Evolutionary conservation across 2,888 invertebrate species (phyloP).

Genomic region (Hydraecia micacea): DNA sequence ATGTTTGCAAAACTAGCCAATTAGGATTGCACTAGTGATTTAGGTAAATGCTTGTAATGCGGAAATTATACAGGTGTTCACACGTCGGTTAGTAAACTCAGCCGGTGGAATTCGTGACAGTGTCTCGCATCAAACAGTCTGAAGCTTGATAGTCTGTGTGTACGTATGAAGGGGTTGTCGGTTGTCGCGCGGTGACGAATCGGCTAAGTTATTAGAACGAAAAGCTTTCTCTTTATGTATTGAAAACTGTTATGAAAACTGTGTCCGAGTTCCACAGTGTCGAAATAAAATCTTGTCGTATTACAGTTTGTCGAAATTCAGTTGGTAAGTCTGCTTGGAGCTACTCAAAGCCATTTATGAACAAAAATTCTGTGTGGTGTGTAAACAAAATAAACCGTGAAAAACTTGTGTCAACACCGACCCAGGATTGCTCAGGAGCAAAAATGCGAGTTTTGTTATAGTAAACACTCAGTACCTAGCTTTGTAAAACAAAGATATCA

Average conservation of each 20-base stretch:
- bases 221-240: neutral
- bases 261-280: no score
- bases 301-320: no score
- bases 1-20: slow-evolving; percentile 33
- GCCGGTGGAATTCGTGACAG: neutral
- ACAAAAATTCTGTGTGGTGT: neutral
- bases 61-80: slow-evolving; percentile 35
- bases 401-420: no score
- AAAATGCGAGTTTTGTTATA: neutral
- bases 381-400: neutral
- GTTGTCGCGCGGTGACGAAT: neutral
- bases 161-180: neutral
- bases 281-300: no score
- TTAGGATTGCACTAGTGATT: slow-evolving; percentile 17
- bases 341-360: neutral
- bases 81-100: slow-evolving; percentile 27
- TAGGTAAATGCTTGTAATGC: slow-evolving; percentile 48
- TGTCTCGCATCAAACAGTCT: neutral
- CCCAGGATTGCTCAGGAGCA: neutral
- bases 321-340: no score
- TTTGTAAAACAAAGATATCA: slow-evolving; percentile 7
- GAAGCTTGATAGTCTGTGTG: neutral
- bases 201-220: neutral
- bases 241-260: neutral
- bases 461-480: neutral